Evolutionary conservation across 2,888 invertebrate genomes (phyloP), one percentile per base, ranked within the genome.

Genomic region (Oasisia sp.): DNA sequence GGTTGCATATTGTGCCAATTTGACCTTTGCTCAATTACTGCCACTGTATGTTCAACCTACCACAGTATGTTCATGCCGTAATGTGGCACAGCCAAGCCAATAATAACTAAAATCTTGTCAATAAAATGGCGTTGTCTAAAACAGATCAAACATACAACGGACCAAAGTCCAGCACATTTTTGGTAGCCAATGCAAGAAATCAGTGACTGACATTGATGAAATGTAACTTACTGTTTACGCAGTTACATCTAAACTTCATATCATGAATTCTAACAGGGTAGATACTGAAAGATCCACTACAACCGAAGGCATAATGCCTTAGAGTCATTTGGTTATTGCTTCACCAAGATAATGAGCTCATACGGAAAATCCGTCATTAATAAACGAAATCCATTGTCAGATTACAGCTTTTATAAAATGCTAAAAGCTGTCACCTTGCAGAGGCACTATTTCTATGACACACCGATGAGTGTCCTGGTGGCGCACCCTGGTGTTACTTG

Each of bases 61-160:
- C 74, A 74, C 27, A 74, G 74, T 74, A 27, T n/a, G 27, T n/a
- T 74, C 74, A 74, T 50, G 50, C 50, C 50, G 50, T 74, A 74
- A 74, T 74, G 27, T 74, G 74, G 74, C 74, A 19, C 74, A 74
- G 27, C n/a, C n/a, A 74, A 74, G 74, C 74, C 74, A 74, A 74
- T 27, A 74, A 27, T n/a, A 74, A 74, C 74, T 74, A 74, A 74
- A 74, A 74, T 74, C 74, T 74, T 74, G 74, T 74, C 74, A 74
- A 74, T 74, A 74, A 74, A 74, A 74, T 19, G 74, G 74, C n/a
- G 27, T 7, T 19, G 3, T 74, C 74, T 74, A 74, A 74, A 74
- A 74, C 27, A 74, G 74, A 74, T 74, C 74, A 19, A 74, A 74
- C 74, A 74, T 74, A 19, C 74, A 74, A 74, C 74, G 74, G 74